These are phyloP conservation scores for Ceramica pisi DNA, from an alignment of 2,888 invertebrate species.

Conservation along the genomic window DNA sequence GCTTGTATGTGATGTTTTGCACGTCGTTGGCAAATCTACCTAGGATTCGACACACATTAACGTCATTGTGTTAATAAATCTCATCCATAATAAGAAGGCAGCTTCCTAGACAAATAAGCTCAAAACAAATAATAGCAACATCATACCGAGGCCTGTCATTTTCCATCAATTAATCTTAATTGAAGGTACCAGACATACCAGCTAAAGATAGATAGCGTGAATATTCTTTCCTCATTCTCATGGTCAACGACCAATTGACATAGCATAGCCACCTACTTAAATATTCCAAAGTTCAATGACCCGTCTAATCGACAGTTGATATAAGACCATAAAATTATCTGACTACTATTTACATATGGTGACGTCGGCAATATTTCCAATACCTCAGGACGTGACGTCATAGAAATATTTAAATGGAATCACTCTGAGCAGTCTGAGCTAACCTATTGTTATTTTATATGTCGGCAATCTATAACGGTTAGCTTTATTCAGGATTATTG, in stretches of 20 bases:
- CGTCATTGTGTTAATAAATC: conserved; percentile 22
- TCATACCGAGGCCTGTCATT: conserved; percentile 13
- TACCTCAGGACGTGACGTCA: conserved; percentile 30
- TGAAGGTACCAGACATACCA: conserved; percentile 15
- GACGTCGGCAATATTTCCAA: conserved; percentile 52
- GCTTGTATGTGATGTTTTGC: conserved; percentile 27
- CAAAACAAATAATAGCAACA: conserved; percentile 16
- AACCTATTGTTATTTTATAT: conserved; percentile 18
- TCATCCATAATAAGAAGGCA: neutral
- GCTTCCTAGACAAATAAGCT: neutral
- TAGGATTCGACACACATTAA: neutral
- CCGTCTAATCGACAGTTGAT: conserved; percentile 65
- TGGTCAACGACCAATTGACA: conserved; percentile 69
- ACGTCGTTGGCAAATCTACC: conserved; percentile 11
- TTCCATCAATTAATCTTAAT: conserved; percentile 22
- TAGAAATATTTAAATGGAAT: conserved; percentile 19
- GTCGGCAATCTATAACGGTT: neutral
- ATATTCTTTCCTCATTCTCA: conserved; percentile 57
- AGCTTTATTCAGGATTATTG: conserved; percentile 37
- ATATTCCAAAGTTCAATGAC: conserved; percentile 69
- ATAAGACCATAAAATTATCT: conserved; percentile 55
- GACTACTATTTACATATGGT: conserved; percentile 39
- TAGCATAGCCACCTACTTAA: conserved; percentile 67
- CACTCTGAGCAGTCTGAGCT: neutral
- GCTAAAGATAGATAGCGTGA: conserved; percentile 35